phyloP scores from a whole-genome alignment of 2,113 vertebrate genomes.

The Nycticryphes semicollaris region DNA sequence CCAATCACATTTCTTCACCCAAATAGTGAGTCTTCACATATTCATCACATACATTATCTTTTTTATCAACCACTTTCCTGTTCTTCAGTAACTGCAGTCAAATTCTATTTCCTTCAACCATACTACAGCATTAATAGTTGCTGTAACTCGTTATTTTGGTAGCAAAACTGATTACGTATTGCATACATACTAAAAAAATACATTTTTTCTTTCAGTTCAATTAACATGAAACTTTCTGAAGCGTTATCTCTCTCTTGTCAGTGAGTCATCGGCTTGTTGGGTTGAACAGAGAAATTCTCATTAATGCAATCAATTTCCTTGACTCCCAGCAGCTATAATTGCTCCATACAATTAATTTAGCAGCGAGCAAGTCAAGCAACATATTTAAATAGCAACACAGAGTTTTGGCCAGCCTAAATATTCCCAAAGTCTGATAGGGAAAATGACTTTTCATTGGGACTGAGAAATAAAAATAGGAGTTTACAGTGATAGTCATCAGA shows the following conservation, averaged over 20 bases:
- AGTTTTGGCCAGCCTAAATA: not conserved
- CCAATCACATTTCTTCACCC: not conserved
- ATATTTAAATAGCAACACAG: not conserved
- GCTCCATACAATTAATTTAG: not conserved
- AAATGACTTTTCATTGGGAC: not conserved
- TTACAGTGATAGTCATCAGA: not conserved
- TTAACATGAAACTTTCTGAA: not conserved
- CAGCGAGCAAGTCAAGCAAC: not conserved
- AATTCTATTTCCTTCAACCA: not conserved
- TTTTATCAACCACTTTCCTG: not conserved
- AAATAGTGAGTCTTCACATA: not conserved
- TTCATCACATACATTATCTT: not conserved
- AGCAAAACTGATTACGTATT: not conserved
- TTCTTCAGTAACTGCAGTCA: not conserved
- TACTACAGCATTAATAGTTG: not conserved
- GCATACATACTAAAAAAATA: not conserved
- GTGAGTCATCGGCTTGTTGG: not conserved
- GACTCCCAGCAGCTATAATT: not conserved
- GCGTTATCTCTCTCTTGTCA: not conserved
- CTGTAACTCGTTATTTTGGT: not conserved
- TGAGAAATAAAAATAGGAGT: not conserved
- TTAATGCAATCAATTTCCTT: not conserved
- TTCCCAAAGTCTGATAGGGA: not conserved
- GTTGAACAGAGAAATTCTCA: not conserved
- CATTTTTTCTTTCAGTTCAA: not conserved